Conservation (phyloP, 53 echinoderm and acorn worm genomes). For the Actinopyga echinites region DNA sequence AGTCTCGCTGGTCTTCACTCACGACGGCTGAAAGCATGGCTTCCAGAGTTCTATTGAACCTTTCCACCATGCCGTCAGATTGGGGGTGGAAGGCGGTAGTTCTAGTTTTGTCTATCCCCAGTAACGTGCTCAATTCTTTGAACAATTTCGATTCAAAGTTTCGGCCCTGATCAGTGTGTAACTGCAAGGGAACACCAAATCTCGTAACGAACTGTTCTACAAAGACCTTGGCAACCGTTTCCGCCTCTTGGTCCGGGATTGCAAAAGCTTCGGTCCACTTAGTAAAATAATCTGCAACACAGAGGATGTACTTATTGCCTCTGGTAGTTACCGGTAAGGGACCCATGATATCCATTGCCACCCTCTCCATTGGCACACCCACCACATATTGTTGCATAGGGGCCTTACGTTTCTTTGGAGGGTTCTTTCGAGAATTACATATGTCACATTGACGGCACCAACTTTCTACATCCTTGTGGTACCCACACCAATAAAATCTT, state of each 20-base stretch:
- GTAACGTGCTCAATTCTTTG: not conserved
- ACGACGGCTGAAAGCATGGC: conserved; percentile 18
- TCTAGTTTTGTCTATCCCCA: conserved; percentile 22
- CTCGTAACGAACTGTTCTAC: conserved; percentile 58
- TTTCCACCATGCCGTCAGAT: conserved; percentile 46
- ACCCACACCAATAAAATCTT: conserved; percentile 55
- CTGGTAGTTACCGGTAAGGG: conserved; percentile 52
- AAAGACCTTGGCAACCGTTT: conserved; percentile 50
- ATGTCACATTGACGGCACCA: conserved; percentile 48
- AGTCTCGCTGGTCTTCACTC: not conserved
- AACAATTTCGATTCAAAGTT: conserved; percentile 51
- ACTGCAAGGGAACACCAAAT: conserved; percentile 56
- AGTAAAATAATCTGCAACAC: conserved; percentile 65
- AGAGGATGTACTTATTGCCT: conserved; percentile 58
- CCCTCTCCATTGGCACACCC: conserved; percentile 50
- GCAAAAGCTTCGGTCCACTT: conserved; percentile 59
- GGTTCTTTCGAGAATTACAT: conserved; percentile 46
- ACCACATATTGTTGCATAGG: conserved; percentile 49
- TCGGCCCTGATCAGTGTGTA: conserved; percentile 58
- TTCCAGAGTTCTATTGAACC: conserved; percentile 46
- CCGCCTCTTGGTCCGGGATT: conserved; percentile 44
- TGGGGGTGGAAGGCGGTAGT: conserved; percentile 43
- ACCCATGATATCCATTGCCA: conserved; percentile 58
- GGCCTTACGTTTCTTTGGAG: conserved; percentile 7
- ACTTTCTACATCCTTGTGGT: conserved; percentile 43